Percentiles rank a stretch among this genome's conserved stretches.
phyloP scores from a whole-genome alignment of 2,888 invertebrate genomes.

The Griposia aprilina region DNA sequence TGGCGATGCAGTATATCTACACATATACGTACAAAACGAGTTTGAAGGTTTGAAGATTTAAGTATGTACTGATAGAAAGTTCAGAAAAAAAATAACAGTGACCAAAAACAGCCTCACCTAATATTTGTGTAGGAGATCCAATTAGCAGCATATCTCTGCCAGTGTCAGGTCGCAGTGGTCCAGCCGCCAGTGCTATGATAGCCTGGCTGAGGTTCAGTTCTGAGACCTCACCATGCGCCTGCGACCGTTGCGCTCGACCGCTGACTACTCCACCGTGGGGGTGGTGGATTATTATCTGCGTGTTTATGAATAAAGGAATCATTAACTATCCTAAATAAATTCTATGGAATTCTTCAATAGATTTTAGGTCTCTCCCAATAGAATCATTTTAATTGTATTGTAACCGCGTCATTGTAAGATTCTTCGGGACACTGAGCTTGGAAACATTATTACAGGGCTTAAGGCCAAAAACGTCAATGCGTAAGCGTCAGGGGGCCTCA shows the following conservation, averaged over 20 bases:
- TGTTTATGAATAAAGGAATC: neutral
- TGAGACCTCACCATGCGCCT: slow-evolving; percentile 92
- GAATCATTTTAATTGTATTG: neutral
- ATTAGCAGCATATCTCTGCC: slow-evolving; percentile 95
- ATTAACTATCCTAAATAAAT: neutral
- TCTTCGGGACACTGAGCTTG: neutral
- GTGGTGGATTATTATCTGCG: slow-evolving; percentile 95
- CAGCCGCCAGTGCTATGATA: slow-evolving; percentile 94
- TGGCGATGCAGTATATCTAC: neutral
- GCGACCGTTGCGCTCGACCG: slow-evolving; percentile 92
- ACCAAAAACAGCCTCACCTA: slow-evolving; percentile 71
- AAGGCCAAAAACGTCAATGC: neutral
- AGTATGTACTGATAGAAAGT: neutral
- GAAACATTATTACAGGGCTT: neutral
- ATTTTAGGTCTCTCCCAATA: neutral
- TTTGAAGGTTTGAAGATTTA: neutral
- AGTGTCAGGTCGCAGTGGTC: slow-evolving; percentile 92
- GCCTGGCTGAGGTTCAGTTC: slow-evolving; percentile 95
- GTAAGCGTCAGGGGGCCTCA: neutral
- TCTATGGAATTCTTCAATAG: neutral
- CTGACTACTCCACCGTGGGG: slow-evolving; percentile 93
- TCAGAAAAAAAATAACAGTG: neutral
- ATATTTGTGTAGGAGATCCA: slow-evolving; percentile 91
- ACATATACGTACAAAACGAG: neutral
- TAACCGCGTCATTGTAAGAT: neutral